Conservation (phyloP, 2,797 vertebrate species). For the Anolis apletophallus region DNA sequence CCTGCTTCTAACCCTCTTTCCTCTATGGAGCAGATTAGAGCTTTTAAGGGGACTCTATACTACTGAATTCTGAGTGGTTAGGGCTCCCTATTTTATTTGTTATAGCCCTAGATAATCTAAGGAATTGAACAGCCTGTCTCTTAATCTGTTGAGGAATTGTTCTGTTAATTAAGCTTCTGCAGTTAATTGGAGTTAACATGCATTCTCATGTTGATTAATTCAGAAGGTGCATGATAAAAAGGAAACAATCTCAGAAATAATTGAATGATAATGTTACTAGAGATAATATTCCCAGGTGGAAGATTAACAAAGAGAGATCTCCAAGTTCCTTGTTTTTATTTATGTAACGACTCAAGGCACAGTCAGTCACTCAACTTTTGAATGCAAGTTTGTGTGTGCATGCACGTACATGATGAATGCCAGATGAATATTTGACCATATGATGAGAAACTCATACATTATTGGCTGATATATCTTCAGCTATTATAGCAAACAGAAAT, state of each 20-base stretch:
- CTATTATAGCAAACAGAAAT: constrained; percentile 65
- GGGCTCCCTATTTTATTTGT: constrained; percentile 33
- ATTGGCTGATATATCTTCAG: constrained; percentile 56
- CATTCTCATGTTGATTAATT: constrained; percentile 31
- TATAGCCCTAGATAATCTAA: not conserved
- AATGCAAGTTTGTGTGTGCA: constrained; percentile 13
- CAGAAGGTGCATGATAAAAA: constrained; percentile 12
- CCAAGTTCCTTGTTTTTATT: not conserved
- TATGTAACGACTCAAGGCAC: constrained; percentile 48
- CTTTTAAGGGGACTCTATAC: not conserved
- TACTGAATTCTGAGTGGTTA: constrained; percentile 18
- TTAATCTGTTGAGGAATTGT: constrained; percentile 47
- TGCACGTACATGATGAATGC: not conserved
- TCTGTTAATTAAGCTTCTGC: constrained; percentile 40
- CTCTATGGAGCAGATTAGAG: constrained; percentile 23
- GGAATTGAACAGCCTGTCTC: constrained; percentile 33
- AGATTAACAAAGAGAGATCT: not conserved
- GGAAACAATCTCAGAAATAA: constrained; percentile 14
- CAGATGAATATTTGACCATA: constrained; percentile 54
- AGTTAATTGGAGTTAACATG: not conserved
- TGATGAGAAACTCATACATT: constrained; percentile 41
- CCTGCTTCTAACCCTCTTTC: constrained; percentile 29
- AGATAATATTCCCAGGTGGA: constrained; percentile 21
- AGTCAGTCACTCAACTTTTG: constrained; percentile 25
- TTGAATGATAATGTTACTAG: constrained; percentile 21